These are phyloP conservation scores for Daboia siamensis DNA, from an alignment of 2,113 vertebrate species.

Conservation along the genomic window DNA sequence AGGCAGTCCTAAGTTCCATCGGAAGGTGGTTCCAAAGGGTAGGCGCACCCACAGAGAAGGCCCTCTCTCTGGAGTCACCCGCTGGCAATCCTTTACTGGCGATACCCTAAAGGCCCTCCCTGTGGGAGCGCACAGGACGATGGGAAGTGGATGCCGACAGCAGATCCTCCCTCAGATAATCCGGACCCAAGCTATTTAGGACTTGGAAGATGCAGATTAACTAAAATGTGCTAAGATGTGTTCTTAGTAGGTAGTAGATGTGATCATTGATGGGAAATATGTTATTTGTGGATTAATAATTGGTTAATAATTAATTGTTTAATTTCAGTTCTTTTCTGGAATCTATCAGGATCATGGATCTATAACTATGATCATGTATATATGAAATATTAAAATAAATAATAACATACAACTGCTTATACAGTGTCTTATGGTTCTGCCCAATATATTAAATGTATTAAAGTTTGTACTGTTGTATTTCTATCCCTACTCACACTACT, in stretches of 20 bases:
- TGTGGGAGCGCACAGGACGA: too few species aligned
- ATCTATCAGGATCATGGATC: neutral
- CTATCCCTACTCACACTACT: neutral
- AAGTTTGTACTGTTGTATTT: neutral
- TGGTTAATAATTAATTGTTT: neutral
- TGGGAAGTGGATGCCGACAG: too few species aligned
- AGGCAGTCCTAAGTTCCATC: too few species aligned
- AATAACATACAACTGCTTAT: neutral
- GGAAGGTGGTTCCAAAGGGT: too few species aligned
- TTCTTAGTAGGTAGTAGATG: neutral
- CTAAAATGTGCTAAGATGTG: conserved; percentile 17
- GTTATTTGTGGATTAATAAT: neutral
- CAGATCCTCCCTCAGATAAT: too few species aligned
- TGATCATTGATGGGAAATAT: neutral
- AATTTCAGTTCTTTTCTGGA: neutral
- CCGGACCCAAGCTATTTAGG: too few species aligned
- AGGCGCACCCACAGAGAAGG: too few species aligned
- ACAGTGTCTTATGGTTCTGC: neutral
- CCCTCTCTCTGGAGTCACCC: too few species aligned
- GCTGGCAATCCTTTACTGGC: too few species aligned
- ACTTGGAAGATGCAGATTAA: conserved; percentile 29
- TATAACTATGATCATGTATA: neutral
- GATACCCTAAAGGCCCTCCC: too few species aligned
- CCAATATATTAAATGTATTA: neutral
- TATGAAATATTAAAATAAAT: neutral